Conservation (phyloP, 2,797 vertebrate genomes). For the Neostethus bicornis region DNA sequence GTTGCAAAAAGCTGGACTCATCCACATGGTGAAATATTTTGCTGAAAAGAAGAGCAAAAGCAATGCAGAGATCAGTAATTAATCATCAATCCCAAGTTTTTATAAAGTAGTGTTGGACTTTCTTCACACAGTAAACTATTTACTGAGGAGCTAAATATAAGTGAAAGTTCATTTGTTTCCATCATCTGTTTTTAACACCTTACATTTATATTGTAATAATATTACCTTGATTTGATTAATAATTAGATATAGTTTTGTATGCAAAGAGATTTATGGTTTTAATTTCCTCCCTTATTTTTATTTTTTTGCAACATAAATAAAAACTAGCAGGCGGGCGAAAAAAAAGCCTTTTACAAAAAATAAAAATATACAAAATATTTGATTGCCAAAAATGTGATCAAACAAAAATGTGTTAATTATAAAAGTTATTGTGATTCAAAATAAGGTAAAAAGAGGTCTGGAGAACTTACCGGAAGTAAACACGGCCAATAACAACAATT, state of each 20-base stretch:
- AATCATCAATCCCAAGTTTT: not conserved
- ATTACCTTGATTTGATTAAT: no score
- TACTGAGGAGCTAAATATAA: conserved; percentile 10
- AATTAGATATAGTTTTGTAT: no score
- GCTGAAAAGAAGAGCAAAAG: not conserved
- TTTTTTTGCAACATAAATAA: no score
- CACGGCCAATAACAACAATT: not conserved
- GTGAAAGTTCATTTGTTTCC: conserved; percentile 51
- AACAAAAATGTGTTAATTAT: no score
- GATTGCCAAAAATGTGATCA: no score
- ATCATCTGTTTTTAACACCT: not conserved
- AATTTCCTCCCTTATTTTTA: no score
- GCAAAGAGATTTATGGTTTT: no score
- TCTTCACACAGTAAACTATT: no score
- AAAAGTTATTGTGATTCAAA: no score
- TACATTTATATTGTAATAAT: not conserved
- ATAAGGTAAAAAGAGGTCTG: not conserved
- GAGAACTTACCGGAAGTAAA: conserved; percentile 2
- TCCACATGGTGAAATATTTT: conserved; percentile 48
- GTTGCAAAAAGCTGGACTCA: conserved; percentile 21
- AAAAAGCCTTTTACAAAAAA: no score
- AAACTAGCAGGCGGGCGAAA: no score
- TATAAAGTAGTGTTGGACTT: not conserved
- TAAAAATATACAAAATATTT: no score
- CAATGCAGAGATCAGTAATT: not conserved